Evolutionary conservation across 2,888 invertebrate species (phyloP), one percentile per base, ranked within the genome.

Genomic region (Diadegma fenestrale): DNA sequence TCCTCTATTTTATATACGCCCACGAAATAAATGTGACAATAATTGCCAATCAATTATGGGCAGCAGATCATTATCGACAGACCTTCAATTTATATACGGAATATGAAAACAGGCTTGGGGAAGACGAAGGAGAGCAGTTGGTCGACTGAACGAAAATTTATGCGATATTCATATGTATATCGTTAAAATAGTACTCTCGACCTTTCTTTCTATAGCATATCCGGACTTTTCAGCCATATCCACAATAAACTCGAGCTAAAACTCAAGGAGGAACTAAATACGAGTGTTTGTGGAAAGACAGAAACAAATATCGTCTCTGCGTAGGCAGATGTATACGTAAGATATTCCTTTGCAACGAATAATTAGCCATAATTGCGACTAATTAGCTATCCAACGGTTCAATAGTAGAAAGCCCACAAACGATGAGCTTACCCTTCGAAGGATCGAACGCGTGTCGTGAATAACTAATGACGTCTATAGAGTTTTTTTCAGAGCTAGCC

Each of bases 31-130:
- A 12, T 22, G 41, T 69, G 63, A 45, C 51, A 63, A 76, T 82
- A 71, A 82, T 82, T 82, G 81, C 69, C 81, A 82, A 82, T 82
- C 76, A 76, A 82, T 82, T 45, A 76, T 76, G 51, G n/a, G n/a
- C 48, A 54, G 5, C 30, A 30, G 30, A 37, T 19, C 41, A 76
- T 61, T 75, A 37, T 48, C n/a, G 41, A 76, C 41, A 41, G 2
- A 37, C 33, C n/a, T n/a, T 2, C 33, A 37, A 17, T 66, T 76
- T 43, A 61, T 43, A 61, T 61, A 33, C 33, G 26, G 14, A 8
- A n/a, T 30, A 19, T 33, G 5, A 5, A 14, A 19, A 51, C n/a
- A 33, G n/a, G 68, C 12, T 45, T 30, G 12, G 45, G 26, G 45
- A 17, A n/a, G 17, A 26, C 3, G 8, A 12, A 54, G 22, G 0